These are phyloP conservation scores for Ectemnius lituratus DNA, from an alignment of 2,888 invertebrate genomes.

Conservation along the genomic window DNA sequence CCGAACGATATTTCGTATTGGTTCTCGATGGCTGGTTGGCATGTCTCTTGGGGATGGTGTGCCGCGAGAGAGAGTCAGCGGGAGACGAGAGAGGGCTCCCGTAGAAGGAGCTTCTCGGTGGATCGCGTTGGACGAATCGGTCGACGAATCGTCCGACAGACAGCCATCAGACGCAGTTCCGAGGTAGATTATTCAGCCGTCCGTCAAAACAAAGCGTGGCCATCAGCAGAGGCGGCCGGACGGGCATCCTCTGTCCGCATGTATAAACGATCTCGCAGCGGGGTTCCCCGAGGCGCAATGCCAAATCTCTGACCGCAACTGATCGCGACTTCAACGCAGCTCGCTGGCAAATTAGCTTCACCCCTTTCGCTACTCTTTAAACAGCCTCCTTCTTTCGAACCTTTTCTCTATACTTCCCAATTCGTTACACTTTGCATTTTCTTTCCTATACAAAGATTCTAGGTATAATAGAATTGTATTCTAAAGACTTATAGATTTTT, in stretches of 20 bases:
- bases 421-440: no score
- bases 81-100: slow-evolving; percentile 61
- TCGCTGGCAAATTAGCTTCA: neutral
- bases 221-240: slow-evolving; percentile 66
- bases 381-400: no score
- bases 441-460: neutral
- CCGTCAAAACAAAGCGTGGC: slow-evolving; percentile 71
- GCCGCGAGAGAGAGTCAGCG: slow-evolving; percentile 51
- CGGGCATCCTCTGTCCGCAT: slow-evolving; percentile 63
- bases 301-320: slow-evolving; percentile 53
- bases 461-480: no score
- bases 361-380: neutral
- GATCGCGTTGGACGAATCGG: slow-evolving; percentile 51
- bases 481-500: no score
- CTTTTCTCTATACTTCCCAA: no score
- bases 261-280: slow-evolving; percentile 65
- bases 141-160: slow-evolving; percentile 53
- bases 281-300: slow-evolving; percentile 62
- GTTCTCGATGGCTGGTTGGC: no score
- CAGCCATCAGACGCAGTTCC: slow-evolving; percentile 62
- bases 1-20: neutral
- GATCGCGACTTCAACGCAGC: neutral
- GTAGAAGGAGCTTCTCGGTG: slow-evolving; percentile 67
- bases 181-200: slow-evolving; percentile 71
- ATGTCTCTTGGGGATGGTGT: slow-evolving; percentile 20